Evolutionary conservation across 92 coral and sea anemone species (phyloP).

Genomic region (Palythoa heliodiscus): DNA sequence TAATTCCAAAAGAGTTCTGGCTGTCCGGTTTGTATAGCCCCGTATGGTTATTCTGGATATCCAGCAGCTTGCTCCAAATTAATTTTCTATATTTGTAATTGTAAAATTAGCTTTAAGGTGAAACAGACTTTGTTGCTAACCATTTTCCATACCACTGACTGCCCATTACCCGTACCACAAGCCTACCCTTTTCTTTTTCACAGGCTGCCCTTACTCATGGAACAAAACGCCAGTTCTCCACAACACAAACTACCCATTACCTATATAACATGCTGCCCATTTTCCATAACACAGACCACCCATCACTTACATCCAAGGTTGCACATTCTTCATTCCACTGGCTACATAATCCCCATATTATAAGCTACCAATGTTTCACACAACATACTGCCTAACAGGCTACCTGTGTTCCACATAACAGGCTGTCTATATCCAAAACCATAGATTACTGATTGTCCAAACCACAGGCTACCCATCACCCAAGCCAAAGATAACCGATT

Average conservation of each 20-base stretch:
- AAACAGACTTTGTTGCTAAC: too few species aligned
- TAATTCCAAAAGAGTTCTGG: too few species aligned
- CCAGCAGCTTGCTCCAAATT: too few species aligned
- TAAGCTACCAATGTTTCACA: background rate
- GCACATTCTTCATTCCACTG: background rate
- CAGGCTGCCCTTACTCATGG: background rate
- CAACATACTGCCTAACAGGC: background rate
- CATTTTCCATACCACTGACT: background rate
- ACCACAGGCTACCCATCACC: background rate
- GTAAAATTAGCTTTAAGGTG: too few species aligned
- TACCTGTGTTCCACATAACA: background rate
- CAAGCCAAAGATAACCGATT: background rate
- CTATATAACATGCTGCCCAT: too few species aligned
- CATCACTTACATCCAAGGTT: too few species aligned
- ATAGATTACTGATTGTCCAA: too few species aligned
- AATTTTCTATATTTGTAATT: too few species aligned
- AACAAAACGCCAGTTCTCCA: too few species aligned
- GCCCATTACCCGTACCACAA: background rate
- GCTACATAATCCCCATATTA: background rate
- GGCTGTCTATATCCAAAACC: background rate
- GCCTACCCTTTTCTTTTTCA: background rate
- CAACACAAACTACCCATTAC: background rate
- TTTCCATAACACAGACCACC: too few species aligned
- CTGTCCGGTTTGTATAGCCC: too few species aligned
- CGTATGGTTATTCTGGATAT: too few species aligned